Evolutionary conservation across 2,888 invertebrate genomes (phyloP).

Genomic region (Allophyes oxyacanthae): DNA sequence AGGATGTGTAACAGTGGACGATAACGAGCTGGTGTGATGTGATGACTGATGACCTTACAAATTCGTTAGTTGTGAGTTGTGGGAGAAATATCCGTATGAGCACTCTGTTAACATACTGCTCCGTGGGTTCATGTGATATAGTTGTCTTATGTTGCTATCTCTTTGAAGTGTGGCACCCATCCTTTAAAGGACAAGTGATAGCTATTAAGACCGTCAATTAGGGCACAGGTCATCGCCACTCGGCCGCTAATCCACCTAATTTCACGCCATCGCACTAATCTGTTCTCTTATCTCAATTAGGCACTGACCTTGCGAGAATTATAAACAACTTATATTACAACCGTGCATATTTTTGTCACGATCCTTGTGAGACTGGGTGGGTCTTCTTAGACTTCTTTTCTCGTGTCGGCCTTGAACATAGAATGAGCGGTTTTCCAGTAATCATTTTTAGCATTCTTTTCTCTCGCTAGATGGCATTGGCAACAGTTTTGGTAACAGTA

Average conservation of each 20-base stretch:
- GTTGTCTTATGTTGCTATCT: conserved; percentile 7
- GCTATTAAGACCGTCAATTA: conserved; percentile 48
- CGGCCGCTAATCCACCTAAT: conserved; percentile 63
- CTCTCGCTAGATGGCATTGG: too few species aligned
- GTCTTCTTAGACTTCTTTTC: too few species aligned
- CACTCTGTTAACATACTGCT: too few species aligned
- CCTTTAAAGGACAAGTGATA: conserved; percentile 17
- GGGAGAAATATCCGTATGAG: too few species aligned
- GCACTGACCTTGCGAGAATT: conserved; percentile 48
- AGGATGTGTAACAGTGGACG: too few species aligned
- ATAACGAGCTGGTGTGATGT: too few species aligned
- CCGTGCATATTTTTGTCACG: conserved; percentile 3
- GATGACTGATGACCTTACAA: too few species aligned
- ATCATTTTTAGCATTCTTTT: too few species aligned
- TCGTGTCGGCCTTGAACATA: too few species aligned
- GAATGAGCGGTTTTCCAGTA: too few species aligned
- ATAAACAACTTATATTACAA: conserved; percentile 22
- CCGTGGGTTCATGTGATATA: conserved; percentile 8
- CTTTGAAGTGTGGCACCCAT: conserved; percentile 36
- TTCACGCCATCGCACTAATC: conserved; percentile 63
- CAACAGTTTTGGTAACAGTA: too few species aligned
- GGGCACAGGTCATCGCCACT: conserved; percentile 59
- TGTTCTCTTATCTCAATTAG: conserved; percentile 62
- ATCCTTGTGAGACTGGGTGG: not conserved
- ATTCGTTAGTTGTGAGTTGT: too few species aligned